A percentile compares a stretch with the other conserved stretches of the same genome.
These are phyloP conservation scores for Rousettus leschenaultii DNA, from an alignment of 2,113 vertebrate species.

Conservation along the genomic window DNA sequence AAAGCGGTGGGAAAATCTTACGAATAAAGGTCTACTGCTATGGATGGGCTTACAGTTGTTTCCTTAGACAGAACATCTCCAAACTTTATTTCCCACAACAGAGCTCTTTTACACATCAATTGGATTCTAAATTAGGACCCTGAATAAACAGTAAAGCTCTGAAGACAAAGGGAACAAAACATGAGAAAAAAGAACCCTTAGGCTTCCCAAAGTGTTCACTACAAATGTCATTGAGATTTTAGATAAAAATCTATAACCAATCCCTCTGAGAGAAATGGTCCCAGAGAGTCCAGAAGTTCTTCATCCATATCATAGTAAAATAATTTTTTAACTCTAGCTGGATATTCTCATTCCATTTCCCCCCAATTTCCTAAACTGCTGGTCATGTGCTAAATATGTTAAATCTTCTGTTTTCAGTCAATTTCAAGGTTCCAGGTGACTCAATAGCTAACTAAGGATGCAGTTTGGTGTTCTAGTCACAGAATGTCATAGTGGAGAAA, in stretches of 20 bases:
- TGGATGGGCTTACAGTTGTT: background rate
- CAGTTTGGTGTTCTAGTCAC: background rate
- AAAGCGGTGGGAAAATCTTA: background rate
- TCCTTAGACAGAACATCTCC: background rate
- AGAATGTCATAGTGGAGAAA: background rate
- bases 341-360: background rate
- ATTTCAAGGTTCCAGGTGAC: conserved; percentile 25
- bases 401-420: background rate
- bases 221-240: background rate
- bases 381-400: background rate
- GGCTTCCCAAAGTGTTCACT: background rate
- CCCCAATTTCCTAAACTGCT: conserved; percentile 15
- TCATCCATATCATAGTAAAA: background rate
- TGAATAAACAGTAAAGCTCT: background rate
- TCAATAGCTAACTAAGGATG: background rate
- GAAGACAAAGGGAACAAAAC: background rate
- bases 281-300: background rate
- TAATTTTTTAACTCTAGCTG: background rate
- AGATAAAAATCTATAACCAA: background rate
- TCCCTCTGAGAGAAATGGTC: background rate
- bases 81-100: background rate
- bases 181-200: background rate
- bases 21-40: background rate
- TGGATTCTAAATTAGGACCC: conserved; percentile 5
- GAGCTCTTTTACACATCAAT: background rate